phyloP scores from a whole-genome alignment of 2,113 vertebrate species.

The Tetraodon nigroviridis region DNA sequence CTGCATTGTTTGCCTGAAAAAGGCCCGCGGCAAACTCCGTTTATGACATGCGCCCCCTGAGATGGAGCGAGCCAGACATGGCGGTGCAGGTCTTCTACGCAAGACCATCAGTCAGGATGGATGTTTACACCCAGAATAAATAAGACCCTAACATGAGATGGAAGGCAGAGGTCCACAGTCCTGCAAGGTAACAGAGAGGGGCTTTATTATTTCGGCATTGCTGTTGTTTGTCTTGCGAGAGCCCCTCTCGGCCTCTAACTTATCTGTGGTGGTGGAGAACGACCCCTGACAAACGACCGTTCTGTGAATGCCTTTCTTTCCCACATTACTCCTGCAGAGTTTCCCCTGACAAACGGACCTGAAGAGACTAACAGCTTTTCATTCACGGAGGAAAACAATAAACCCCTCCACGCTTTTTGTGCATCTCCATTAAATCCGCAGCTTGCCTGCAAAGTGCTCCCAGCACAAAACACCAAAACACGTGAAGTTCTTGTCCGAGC shows the following conservation, averaged over 20 bases:
- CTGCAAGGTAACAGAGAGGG: slow-evolving; percentile 21
- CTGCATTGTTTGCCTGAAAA: slow-evolving; percentile 31
- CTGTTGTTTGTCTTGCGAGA: slow-evolving; percentile 62
- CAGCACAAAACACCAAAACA: slow-evolving; percentile 30
- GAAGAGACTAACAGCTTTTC: slow-evolving; percentile 60
- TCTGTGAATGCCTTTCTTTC: slow-evolving; percentile 54
- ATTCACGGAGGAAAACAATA: slow-evolving; percentile 62
- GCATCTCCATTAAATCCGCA: slow-evolving; percentile 53
- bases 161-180: slow-evolving; percentile 8
- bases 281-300: slow-evolving; percentile 46
- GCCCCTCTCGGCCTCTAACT: slow-evolving; percentile 53
- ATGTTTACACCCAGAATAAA: slow-evolving; percentile 42
- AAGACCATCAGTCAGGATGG: slow-evolving; percentile 22
- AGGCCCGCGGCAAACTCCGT: slow-evolving; percentile 35
- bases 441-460: slow-evolving; percentile 39
- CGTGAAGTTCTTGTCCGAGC: slow-evolving; percentile 39
- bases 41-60: slow-evolving; percentile 39
- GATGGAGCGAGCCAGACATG: slow-evolving; percentile 29
- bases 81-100: slow-evolving; percentile 15
- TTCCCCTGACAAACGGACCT: slow-evolving; percentile 47
- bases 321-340: slow-evolving; percentile 65
- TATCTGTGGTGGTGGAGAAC: slow-evolving; percentile 31
- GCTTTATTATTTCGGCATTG: slow-evolving; percentile 59
- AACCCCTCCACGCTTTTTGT: slow-evolving; percentile 32
- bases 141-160: slow-evolving; percentile 32